Evolutionary conservation across 2,797 vertebrate genomes (phyloP).

Genomic region (Crocodylus rhombifer): DNA sequence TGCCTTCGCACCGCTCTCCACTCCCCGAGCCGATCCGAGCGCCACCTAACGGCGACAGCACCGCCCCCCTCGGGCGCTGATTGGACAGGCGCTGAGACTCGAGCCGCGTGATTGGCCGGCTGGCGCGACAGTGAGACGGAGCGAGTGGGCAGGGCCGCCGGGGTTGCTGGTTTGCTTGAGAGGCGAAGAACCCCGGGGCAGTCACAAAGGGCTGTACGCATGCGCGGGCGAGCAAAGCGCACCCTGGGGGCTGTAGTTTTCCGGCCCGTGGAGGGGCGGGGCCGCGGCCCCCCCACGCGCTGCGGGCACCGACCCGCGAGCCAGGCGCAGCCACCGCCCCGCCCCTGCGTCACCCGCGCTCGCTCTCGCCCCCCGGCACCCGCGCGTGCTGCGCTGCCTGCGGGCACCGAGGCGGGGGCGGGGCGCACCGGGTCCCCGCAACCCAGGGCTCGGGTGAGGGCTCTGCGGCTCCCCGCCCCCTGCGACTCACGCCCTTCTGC

Average conservation of each 20-base stretch:
- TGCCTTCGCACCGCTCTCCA: conserved; percentile 66
- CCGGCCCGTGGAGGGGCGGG: fast-evolving
- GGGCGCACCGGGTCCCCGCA: background rate
- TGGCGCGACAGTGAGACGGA: background rate
- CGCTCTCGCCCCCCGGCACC: too few relatives aligned
- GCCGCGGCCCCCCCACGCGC: background rate
- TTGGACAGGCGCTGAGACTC: conserved; percentile 53
- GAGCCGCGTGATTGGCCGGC: conserved; percentile 14
- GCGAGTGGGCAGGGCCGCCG: conserved; percentile 43
- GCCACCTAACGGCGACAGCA: conserved; percentile 7
- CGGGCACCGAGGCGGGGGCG: too few relatives aligned
- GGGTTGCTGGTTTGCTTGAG: conserved; percentile 68
- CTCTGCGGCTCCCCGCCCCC: too few relatives aligned
- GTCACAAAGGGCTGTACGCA: conserved; percentile 40
- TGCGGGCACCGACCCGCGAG: too few relatives aligned
- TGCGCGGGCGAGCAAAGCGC: background rate
- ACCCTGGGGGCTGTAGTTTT: conserved; percentile 69
- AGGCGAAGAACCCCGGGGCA: conserved; percentile 42
- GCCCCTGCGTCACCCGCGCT: too few relatives aligned
- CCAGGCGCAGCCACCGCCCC: too few relatives aligned
- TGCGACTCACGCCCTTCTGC: too few relatives aligned
- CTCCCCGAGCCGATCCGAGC: conserved; percentile 50
- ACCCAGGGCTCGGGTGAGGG: background rate
- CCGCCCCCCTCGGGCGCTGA: conserved; percentile 9
- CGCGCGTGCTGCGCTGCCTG: too few relatives aligned